Percentiles rank a stretch among this genome's conserved stretches.
Conservation (phyloP, 2,113 vertebrate genomes). For the Aphelocoma coerulescens region DNA sequence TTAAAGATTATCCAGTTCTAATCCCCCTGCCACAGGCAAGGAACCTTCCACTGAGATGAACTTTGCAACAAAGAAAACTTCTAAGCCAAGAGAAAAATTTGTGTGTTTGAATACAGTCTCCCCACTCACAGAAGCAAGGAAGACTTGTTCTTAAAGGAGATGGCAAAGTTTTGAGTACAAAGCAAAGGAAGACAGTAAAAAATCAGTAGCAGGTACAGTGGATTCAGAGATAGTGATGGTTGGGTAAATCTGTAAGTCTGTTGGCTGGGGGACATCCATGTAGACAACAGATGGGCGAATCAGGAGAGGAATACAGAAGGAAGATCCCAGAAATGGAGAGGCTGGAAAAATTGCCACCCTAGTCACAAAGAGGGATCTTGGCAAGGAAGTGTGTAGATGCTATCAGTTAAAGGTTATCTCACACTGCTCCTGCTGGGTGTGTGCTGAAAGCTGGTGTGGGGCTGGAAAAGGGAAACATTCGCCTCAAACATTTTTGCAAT, state of each 20-base stretch:
- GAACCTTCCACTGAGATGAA: background rate
- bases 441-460: background rate
- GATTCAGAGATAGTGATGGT: background rate
- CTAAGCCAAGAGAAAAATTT: background rate
- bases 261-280: background rate
- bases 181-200: background rate
- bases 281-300: background rate
- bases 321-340: background rate
- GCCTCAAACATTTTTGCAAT: background rate
- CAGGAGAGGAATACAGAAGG: background rate
- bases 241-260: background rate
- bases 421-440: background rate
- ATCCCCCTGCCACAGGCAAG: background rate
- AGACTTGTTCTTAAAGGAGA: background rate
- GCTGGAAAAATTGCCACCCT: background rate
- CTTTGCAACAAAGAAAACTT: background rate
- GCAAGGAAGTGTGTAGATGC: background rate
- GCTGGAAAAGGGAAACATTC: conserved; percentile 18
- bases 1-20: background rate
- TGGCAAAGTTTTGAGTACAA: background rate
- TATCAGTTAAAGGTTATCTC: background rate
- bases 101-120: background rate
- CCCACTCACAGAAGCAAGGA: background rate
- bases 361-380: background rate
- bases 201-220: background rate